These are phyloP conservation scores for Himalopsyche japonica DNA, from an alignment of 2,888 invertebrate genomes.

Conservation along the genomic window DNA sequence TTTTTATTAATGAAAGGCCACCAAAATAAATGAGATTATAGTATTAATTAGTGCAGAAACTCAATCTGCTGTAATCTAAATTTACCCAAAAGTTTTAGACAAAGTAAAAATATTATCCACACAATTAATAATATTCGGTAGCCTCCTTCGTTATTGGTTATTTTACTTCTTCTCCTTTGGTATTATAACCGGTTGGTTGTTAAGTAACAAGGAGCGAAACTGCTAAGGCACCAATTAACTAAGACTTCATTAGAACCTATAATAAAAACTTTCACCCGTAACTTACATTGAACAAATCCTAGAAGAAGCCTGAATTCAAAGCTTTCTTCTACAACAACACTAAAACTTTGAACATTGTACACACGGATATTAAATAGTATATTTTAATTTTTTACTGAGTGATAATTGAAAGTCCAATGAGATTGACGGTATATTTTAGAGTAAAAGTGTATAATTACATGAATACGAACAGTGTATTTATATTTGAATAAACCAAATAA, in stretches of 20 bases:
- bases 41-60: conserved; percentile 28
- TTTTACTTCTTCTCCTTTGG: conserved; percentile 16
- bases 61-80: not conserved
- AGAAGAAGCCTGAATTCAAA: conserved; percentile 8
- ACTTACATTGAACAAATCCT: conserved; percentile 26
- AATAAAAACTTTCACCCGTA: conserved; percentile 36
- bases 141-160: conserved; percentile 24
- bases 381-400: not conserved
- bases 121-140: conserved; percentile 33
- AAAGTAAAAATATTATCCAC: conserved; percentile 31
- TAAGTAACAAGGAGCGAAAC: conserved; percentile 30
- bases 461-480: no score
- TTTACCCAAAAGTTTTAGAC: not conserved
- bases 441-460: no score
- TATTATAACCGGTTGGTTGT: not conserved
- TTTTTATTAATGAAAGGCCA: not conserved
- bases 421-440: no score
- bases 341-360: conserved; percentile 7
- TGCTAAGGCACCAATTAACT: conserved; percentile 39
- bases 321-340: conserved; percentile 11
- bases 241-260: conserved; percentile 39
- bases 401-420: no score
- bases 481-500: no score
- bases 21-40: not conserved
- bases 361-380: not conserved